Evolutionary conservation across 2,888 invertebrate species (phyloP).

Genomic region (Pristionchus fissidentatus): DNA sequence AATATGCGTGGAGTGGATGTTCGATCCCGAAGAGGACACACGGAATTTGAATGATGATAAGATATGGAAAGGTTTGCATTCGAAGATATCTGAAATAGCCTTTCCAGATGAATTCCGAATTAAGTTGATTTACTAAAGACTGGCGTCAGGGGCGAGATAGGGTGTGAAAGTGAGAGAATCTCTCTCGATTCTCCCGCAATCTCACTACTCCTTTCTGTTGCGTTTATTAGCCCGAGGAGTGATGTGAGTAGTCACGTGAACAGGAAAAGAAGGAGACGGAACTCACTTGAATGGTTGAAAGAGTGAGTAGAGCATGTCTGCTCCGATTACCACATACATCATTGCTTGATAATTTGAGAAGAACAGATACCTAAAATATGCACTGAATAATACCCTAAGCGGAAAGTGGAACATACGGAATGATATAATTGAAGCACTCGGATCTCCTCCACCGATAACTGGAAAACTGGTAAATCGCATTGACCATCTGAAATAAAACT

Average conservation of each 20-base stretch:
- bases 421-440: slow-evolving; percentile 13
- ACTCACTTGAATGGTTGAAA: slow-evolving; percentile 1
- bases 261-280: neutral
- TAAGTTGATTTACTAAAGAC: no score
- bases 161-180: neutral
- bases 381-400: neutral
- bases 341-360: slow-evolving; percentile 15
- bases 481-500: slow-evolving; percentile 1
- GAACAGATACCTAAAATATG: slow-evolving; percentile 20
- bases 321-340: slow-evolving; percentile 27
- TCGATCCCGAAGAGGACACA: slow-evolving; percentile 39
- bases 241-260: neutral
- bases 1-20: slow-evolving; percentile 12
- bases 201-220: no score
- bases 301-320: slow-evolving; percentile 33
- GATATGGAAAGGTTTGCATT: slow-evolving; percentile 30
- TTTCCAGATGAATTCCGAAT: no score
- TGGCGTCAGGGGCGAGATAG: no score
- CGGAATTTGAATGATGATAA: slow-evolving; percentile 39
- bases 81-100: slow-evolving; percentile 14
- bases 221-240: no score
- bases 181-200: no score
- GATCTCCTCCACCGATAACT: neutral
- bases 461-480: slow-evolving; percentile 8
- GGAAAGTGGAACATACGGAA: neutral